A percentile compares a stretch with the other conserved stretches of the same genome.
Conservation (phyloP, 2,888 invertebrate species). For the Drosophila melanocephala region DNA sequence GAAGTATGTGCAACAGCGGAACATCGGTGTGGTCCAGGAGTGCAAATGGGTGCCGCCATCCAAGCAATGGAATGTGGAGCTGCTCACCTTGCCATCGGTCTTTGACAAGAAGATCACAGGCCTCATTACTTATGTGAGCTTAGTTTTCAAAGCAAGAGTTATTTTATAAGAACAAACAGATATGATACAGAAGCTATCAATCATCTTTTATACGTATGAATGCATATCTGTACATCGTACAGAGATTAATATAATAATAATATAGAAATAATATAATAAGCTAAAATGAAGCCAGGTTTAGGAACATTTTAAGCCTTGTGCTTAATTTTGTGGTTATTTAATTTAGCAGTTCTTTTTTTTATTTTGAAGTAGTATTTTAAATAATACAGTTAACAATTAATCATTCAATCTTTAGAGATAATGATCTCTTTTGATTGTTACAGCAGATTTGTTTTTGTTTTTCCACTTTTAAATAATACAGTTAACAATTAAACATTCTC, state of each 20-base stretch:
- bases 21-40: slow-evolving; percentile 76
- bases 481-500: neutral
- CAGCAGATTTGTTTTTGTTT: neutral
- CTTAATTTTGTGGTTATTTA: neutral
- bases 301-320: neutral
- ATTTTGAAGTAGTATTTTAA: neutral
- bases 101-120: slow-evolving; percentile 86
- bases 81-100: slow-evolving; percentile 88
- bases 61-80: slow-evolving; percentile 84
- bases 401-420: neutral
- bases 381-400: neutral
- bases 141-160: neutral
- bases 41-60: slow-evolving; percentile 75
- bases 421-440: neutral
- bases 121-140: slow-evolving; percentile 87
- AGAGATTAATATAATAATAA: too few species aligned
- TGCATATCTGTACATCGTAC: too few species aligned
- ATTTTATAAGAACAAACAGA: too few species aligned
- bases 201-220: too few species aligned
- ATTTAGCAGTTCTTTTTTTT: neutral
- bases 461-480: neutral
- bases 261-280: too few species aligned
- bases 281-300: too few species aligned
- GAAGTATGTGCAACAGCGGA: slow-evolving; percentile 84
- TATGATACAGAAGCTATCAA: too few species aligned